phyloP scores from a whole-genome alignment of 2,797 vertebrate species.

The Centroberyx gerrardi region DNA sequence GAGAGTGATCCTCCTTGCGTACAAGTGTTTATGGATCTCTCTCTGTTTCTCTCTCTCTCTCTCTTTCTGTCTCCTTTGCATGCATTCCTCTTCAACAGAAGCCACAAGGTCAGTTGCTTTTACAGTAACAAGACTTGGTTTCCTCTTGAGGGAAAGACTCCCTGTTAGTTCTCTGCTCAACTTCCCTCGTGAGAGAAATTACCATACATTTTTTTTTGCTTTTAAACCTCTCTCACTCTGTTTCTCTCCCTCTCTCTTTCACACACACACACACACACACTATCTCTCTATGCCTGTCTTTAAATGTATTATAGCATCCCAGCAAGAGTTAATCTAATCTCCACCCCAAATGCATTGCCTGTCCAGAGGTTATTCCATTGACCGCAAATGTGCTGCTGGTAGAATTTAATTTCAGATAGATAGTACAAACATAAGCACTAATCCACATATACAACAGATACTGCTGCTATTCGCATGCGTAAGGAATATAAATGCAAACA shows the following conservation, averaged over 20 bases:
- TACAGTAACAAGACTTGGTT: conserved; percentile 67
- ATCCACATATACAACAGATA: conserved; percentile 3
- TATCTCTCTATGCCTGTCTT: not conserved
- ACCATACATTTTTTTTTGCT: conserved; percentile 12
- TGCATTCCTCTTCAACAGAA: conserved; percentile 70
- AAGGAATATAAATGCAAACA: conserved; percentile 12
- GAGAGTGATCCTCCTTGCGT: conserved; percentile 71
- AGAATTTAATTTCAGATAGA: conserved; percentile 39
- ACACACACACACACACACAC: not conserved
- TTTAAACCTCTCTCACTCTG: not conserved
- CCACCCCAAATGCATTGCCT: not conserved
- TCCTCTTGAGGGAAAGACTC: conserved; percentile 67
- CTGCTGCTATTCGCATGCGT: not conserved
- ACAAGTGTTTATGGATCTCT: conserved; percentile 68
- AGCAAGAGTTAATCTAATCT: conserved; percentile 42
- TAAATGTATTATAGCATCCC: conserved; percentile 37
- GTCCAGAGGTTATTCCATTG: conserved; percentile 35
- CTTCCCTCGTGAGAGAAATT: conserved; percentile 57
- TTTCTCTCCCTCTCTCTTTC: not conserved
- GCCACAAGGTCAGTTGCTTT: conserved; percentile 67
- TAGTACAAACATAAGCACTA: not conserved
- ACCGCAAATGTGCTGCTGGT: conserved; percentile 13
- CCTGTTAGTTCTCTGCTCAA: conserved; percentile 62
- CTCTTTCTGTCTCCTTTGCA: conserved; percentile 27
- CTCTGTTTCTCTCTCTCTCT: conserved; percentile 52